Base-by-base conservation (phyloP, 2,888 invertebrate species). In the Acanthoscelides obtectus region DNA sequence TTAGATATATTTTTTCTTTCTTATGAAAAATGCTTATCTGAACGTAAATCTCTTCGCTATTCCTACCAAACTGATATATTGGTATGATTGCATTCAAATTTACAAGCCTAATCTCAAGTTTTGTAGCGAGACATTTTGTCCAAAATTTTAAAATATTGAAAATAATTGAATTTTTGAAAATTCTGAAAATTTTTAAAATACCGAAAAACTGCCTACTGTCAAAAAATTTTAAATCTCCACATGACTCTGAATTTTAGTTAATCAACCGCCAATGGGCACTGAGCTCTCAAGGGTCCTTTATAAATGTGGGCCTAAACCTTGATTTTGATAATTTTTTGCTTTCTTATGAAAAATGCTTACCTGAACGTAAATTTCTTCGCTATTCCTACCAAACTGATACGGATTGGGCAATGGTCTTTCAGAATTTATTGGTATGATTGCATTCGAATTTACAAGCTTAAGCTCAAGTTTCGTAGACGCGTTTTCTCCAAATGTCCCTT, bases 41-140 rank as follows among this genome's bases (percentile, higher is more conserved):
- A 12, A 1, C 12, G 45, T 45, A 45, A 12, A 45, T 17, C 45
- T 45, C 45, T 12, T 45, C 5, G 45, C 17, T 45, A 66, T 66
- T 66, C 8, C 75, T 72, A 67, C 80, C 22, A 66, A 21, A 22
- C 66, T 66, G 83, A 74, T 83, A 85, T 20, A 84, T 83, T 0
- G 85, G 85, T 69, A 85, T 84, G 64, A 83, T 73, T 22, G 85
- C 84, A 79, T 84, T 85, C 0, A 85, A 84, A 77, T 83, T 84
- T 6, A 86, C 83, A 20, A 85, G 75, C 69, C 82, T 80, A 66
- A 65, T 67, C n/a, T 64, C 64, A 4, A 45, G 64, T 67, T 70
- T 81, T 79, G 68, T 81, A 22, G n/a, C n/a, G 21, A 67, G 1
- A 22, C 20, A 65, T 63, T 71, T 8, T 73, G 68, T 68, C 80